Evolutionary conservation across 2,797 vertebrate species (phyloP), one percentile per base, ranked within the genome.

Genomic region (Ctenosaura bakeri): DNA sequence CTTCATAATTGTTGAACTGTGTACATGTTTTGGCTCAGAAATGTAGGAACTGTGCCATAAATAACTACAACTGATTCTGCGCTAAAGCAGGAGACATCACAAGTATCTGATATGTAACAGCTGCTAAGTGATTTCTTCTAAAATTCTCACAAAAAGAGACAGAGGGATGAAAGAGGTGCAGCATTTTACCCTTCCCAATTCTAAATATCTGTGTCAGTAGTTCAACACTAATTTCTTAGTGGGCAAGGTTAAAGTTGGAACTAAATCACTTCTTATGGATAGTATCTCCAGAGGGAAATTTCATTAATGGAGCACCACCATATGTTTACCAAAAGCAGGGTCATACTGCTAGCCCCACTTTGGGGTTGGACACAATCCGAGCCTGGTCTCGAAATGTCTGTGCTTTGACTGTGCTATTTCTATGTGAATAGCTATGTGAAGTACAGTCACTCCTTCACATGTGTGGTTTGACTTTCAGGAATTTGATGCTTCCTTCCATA

Each of bases 1-100:
- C 46, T 89, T 89, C 46, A 56, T 89, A 78, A 69, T 42, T 71
- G 73, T 83, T 89, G n/a, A 56, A 42, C 38, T 35, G n/a, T 8
- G 9, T 66, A 66, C 82, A 69, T 10, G 18, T 85, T 89, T 79
- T 84, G 50, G 62, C 74, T 85, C 16, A 42, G 35, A 79, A 79
- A 84, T 85, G 56, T 73, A 84, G 74, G 14, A 69, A 78, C 66
- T 35, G 22, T 38, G 42, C 50, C 54, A 64, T 81, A 83, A 89
- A 89, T 62, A 66, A 26, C 29, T 20, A 29, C 59, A 54, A 66
- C 32, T 78, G 78, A 76, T 50, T 56, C 18, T 20, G 9, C 46
- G 26, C 50, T 50, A 16, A n/a, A 42, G 46, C 62, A 56, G 32
- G 66, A 89, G 32, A 52, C 12, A 84, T 76, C 66, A 88, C 42